A percentile compares a stretch with the other conserved stretches of the same genome.
These are phyloP conservation scores for Nycticryphes semicollaris DNA, from an alignment of 2,113 vertebrate genomes.

Conservation along the genomic window DNA sequence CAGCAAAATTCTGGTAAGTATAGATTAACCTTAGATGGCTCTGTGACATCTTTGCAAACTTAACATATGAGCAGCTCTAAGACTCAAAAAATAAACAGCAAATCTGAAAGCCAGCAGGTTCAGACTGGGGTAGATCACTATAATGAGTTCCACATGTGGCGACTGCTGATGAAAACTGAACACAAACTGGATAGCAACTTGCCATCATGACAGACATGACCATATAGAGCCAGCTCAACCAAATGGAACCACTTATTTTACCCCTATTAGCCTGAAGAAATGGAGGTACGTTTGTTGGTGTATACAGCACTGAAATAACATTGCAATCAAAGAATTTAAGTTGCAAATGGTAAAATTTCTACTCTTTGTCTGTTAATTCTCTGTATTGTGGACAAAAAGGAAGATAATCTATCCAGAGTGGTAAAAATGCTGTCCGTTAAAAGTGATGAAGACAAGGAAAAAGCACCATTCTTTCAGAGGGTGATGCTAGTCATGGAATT, in stretches of 20 bases:
- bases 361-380: background rate
- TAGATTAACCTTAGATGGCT: background rate
- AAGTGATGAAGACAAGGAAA: background rate
- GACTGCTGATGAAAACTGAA: background rate
- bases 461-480: background rate
- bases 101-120: background rate
- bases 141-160: background rate
- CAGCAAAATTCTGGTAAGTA: background rate
- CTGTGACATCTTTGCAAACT: background rate
- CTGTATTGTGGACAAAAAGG: background rate
- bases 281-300: background rate
- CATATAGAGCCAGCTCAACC: background rate
- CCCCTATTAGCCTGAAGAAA: background rate
- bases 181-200: background rate
- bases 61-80: background rate
- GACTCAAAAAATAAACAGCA: background rate
- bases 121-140: background rate
- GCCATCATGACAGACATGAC: background rate
- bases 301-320: background rate
- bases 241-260: background rate
- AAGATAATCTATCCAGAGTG: background rate
- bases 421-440: background rate
- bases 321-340: background rate
- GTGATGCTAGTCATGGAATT: background rate
- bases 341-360: background rate